Percentiles rank a stretch among this genome's conserved stretches.
Evolutionary conservation across 2,888 invertebrate genomes (phyloP).

Genomic region (Coenonympha arcania): DNA sequence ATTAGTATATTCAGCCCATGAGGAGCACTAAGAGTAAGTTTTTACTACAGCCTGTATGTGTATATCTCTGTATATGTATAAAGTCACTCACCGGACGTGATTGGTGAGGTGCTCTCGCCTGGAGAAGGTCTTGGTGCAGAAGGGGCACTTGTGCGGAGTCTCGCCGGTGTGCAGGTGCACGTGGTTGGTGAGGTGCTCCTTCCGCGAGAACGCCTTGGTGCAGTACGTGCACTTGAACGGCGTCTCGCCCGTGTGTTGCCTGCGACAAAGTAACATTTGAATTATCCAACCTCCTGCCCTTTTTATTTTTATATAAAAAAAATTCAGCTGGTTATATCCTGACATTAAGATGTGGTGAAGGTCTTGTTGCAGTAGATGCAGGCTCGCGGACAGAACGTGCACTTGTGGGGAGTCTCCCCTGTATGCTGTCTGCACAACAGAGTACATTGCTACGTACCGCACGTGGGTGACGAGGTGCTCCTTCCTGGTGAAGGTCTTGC

Average conservation of each 20-base stretch:
- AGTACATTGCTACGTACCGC: constrained; percentile 68
- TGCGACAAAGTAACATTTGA: constrained; percentile 34
- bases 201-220: constrained; percentile 78
- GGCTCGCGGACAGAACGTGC: not conserved
- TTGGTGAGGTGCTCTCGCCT: constrained; percentile 82
- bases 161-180: constrained; percentile 83
- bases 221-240: constrained; percentile 85
- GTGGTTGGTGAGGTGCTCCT: constrained; percentile 91
- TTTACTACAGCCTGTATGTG: not conserved
- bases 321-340: too few species aligned
- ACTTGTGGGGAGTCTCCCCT: not conserved
- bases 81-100: constrained; percentile 67
- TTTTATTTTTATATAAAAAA: too few species aligned
- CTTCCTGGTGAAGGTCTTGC: constrained; percentile 29
- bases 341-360: too few species aligned
- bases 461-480: constrained; percentile 66
- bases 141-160: constrained; percentile 82
- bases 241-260: constrained; percentile 86
- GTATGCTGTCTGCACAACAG: too few species aligned
- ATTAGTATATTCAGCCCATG: too few species aligned
- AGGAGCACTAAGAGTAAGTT: too few species aligned
- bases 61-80: too few species aligned
- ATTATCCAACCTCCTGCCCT: too few species aligned
- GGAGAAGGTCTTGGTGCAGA: constrained; percentile 82
- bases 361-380: too few species aligned